phyloP scores from a whole-genome alignment of 2,113 vertebrate genomes.

The Grus americana region DNA sequence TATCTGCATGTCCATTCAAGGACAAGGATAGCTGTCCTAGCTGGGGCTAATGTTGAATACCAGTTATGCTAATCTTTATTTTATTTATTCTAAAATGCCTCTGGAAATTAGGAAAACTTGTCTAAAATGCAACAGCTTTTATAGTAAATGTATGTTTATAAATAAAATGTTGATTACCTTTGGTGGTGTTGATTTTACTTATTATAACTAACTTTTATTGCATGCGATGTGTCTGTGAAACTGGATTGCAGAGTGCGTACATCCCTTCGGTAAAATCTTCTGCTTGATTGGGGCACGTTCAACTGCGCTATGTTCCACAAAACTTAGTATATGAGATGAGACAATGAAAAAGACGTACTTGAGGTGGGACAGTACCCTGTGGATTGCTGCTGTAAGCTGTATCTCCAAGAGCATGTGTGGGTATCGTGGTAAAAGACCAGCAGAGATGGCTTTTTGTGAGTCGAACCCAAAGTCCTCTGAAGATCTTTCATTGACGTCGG shows the following conservation, averaged over 20 bases:
- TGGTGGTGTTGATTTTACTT: conserved; percentile 16
- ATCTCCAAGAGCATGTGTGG: not conserved
- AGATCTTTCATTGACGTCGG: not conserved
- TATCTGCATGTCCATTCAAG: conserved; percentile 48
- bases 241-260: not conserved
- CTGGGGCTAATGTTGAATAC: conserved; percentile 69
- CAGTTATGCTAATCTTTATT: conserved; percentile 79
- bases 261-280: not conserved
- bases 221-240: not conserved
- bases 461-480: not conserved
- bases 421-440: not conserved
- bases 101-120: conserved; percentile 85
- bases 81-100: conserved; percentile 98
- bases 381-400: not conserved
- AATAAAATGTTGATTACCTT: conserved; percentile 90
- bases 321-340: not conserved
- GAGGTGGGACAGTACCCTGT: not conserved
- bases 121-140: conserved; percentile 92
- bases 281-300: not conserved
- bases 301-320: not conserved
- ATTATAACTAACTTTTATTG: not conserved
- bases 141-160: conserved; percentile 98
- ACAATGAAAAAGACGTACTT: not conserved
- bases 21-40: conserved; percentile 69
- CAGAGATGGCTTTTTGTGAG: not conserved